Evolutionary conservation across 2,797 vertebrate species (phyloP), one percentile per base, ranked within the genome.

Genomic region (Oreonectes daqikongensis): DNA sequence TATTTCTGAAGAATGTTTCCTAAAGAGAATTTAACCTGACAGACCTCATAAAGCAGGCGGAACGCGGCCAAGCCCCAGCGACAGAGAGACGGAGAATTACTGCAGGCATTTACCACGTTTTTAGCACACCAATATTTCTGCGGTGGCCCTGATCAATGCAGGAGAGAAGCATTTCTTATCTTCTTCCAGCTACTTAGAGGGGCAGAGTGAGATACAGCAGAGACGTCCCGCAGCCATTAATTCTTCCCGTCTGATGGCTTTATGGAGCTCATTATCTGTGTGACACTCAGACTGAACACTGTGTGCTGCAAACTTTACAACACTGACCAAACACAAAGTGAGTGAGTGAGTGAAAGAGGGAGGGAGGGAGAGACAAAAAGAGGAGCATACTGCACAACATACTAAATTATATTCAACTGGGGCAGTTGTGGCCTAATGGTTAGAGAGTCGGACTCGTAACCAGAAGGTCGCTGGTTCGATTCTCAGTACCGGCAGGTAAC

Each of bases 211-310:
- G 95, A 97, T 96, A 98, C 92, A 92, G 94, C 91, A 89, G 93
- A 93, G 86, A 94, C 94, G 95, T 94, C 92, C 92, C 91, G 94
- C 94, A 92, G 93, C 92, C 95, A 95, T 97, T 95, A 94, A 96
- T 97, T 96, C 95, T 96, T 95, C 93, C 93, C 79, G 85, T 93
- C 89, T 96, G 96, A 98, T 95, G 86, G 95, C 93, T 98, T 99
- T 98, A 99, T 95, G 95, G 92, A 95, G 94, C 96, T 97, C 96
- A 98, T 98, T 98, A 97, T 97, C 96, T 95, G 95, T 95, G 96
- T 95, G 95, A 94, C 93, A 91, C 91, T 94, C 92, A 94, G 95
- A 94, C 94, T 91, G 93, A 91, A 91, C 90, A 93, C 77, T 69
- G 69, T 92, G 92, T 91, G 92, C 91, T 93, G 95, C 93, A 91